Percentiles rank a stretch among this genome's conserved stretches.
phyloP scores from a whole-genome alignment of 1,140 invertebrate genomes.

The Drosophila micromelanica region DNA sequence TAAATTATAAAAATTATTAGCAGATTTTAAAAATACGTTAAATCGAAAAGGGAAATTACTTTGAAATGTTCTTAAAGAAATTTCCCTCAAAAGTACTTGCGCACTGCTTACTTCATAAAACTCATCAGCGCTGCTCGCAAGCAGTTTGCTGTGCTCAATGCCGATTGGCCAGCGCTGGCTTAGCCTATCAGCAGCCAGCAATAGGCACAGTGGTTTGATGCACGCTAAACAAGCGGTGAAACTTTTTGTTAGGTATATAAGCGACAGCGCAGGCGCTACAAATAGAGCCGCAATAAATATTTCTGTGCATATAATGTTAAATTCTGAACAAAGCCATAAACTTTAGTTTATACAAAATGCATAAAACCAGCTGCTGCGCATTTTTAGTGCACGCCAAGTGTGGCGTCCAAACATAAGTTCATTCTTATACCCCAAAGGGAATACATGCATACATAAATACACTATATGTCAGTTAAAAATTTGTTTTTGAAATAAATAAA shows the following conservation, averaged over 20 bases:
- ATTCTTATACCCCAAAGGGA: too few species aligned
- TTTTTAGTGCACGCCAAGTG: slow-evolving; percentile 2
- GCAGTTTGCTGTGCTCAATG: background rate
- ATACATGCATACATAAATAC: too few species aligned
- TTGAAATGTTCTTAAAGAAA: background rate
- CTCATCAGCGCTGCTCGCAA: background rate
- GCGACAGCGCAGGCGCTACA: slow-evolving; percentile 6
- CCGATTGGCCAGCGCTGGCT: background rate
- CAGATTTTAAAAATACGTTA: background rate
- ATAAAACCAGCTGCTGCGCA: background rate
- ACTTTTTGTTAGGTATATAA: background rate
- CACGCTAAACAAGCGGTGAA: background rate
- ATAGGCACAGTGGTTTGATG: slow-evolving; percentile 5
- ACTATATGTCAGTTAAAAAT: too few species aligned
- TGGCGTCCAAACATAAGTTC: background rate
- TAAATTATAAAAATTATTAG: too few species aligned
- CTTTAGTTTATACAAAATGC: slow-evolving; percentile 5
- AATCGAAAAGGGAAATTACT: background rate
- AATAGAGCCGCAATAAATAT: background rate
- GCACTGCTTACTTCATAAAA: background rate
- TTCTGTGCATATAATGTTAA: background rate
- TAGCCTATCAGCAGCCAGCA: background rate
- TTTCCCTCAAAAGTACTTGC: background rate
- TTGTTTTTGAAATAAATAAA: too few species aligned
- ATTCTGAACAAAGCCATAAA: background rate